phyloP scores from a whole-genome alignment of 2,797 vertebrate genomes.

The Todus mexicanus region DNA sequence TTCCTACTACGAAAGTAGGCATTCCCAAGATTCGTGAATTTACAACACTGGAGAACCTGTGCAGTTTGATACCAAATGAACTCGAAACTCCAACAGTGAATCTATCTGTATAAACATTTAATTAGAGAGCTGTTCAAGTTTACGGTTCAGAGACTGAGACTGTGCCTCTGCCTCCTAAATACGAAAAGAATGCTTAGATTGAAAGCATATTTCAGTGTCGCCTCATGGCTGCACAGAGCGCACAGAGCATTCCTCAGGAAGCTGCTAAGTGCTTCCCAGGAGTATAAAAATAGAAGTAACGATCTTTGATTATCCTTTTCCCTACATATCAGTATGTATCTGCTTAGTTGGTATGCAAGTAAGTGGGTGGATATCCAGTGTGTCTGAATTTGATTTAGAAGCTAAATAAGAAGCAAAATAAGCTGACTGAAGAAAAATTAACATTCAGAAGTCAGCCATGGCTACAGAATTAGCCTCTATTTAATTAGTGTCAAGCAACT shows the following conservation, averaged over 20 bases:
- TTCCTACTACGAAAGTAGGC: neutral
- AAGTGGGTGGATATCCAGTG: neutral
- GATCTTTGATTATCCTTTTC: neutral
- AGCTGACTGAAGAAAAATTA: neutral
- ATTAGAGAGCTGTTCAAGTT: neutral
- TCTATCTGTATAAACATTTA: neutral
- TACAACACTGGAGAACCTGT: neutral
- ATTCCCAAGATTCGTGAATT: neutral
- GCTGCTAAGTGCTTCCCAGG: constrained; percentile 40
- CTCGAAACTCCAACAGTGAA: neutral
- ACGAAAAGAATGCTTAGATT: neutral
- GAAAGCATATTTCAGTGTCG: neutral
- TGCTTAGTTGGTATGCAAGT: neutral
- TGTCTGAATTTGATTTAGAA: neutral
- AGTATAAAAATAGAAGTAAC: constrained; percentile 35
- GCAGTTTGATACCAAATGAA: neutral
- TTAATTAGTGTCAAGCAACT: neutral
- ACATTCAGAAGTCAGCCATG: neutral
- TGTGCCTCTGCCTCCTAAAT: neutral
- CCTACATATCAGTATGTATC: neutral
- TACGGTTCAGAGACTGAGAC: neutral
- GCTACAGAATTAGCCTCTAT: neutral
- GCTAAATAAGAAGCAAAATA: neutral
- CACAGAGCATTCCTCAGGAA: constrained; percentile 47
- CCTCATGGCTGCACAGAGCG: neutral